Base-by-base conservation (phyloP, 2,888 invertebrate genomes). In the Palloptera scutellata region DNA sequence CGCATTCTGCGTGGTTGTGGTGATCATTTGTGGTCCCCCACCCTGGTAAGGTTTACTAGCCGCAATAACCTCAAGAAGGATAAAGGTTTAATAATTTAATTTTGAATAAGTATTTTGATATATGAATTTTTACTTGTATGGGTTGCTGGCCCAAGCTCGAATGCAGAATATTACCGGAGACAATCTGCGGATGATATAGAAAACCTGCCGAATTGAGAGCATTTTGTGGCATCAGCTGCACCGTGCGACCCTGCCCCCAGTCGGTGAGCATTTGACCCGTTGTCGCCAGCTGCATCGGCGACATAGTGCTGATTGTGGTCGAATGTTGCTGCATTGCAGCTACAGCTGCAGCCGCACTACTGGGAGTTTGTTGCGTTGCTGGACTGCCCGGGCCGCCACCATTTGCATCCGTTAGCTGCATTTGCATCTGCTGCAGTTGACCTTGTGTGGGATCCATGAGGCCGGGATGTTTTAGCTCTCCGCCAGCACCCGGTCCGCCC, bases 11-110 rank as follows among this genome's bases (percentile, higher is more conserved):
- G 84, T 79, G 2, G 83, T 83, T 0, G 93, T 91, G 0, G 93
- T 91, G 52, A 95, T 86, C 93, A 95, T 94, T 79, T 95, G 95
- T 0, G 92, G 93, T 74, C 92, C 91, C 75, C 91, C 91, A 57
- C 93, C 90, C 83, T 93, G 94, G 82, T 94, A 94, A 4, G 94
- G 92, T 81, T 95, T 95, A 40, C 92, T 90, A 19, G 92, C 90
- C 9, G 94, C 90, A 72, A 95, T 94, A 13, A 75, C 75, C 69
- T 75, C 68, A 12, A 45, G 41, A 30, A 30, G 6, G 30, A 30
- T 30, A 30, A 30, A 30, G 30, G 30, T 30, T 30, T 30, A 4
- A 6, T 30, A 6, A 30, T 30, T 30, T 30, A 30, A 4, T 30
- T 30, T 30, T 30, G 30, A 30, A 30, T 30, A n/a, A n/a, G n/a